Evolutionary conservation across 2,797 vertebrate species (phyloP), one percentile per base, ranked within the genome.

Genomic region (Arnoldichthys spilopterus): DNA sequence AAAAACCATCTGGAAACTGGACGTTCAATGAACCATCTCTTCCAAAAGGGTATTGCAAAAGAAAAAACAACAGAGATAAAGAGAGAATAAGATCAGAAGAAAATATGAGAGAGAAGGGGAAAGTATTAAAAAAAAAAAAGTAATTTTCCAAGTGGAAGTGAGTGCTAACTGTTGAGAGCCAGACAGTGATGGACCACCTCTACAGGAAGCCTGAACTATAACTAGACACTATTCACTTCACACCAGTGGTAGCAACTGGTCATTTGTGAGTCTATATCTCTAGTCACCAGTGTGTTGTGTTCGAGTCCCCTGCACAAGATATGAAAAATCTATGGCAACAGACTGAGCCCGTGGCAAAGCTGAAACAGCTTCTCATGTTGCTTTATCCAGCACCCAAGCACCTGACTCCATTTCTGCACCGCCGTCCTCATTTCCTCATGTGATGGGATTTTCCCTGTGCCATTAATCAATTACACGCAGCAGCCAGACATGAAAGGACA

Each of bases 391-490:
- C 22, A 51, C 15, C 49, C 5, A 37, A 22, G 15, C 47, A 74
- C 47, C 54, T 62, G 68, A 68, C 71, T 79, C 24, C 64, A 66
- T 77, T 59, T 74, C 62, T 30, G 59, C 15, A 18, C 7, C 2
- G 16, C 18, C 8, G 67, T 18, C 77, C 32, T 64, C 47, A 49
- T 79, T 64, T 47, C 61, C 56, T 34, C 20, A 22, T 70, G 26
- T 70, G 45, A 71, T 75, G 84, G 75, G 84, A 85, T 79, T 83
- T 88, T 85, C 84, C 81, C 79, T 84, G 4, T 72, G 84, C 78
- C 82, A 76, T 88, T 83, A 89, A 85, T 72, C 83, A 76, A 66
- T 71, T 76, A 67, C 72, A 49, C 28, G 73, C 78, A 45, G 71
- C 54, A 70, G n/a, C 15, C 58, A 62, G 43, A 81, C 79, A 73